These are phyloP conservation scores for Myopa tessellatipennis DNA, from an alignment of 2,888 invertebrate species.

Conservation along the genomic window DNA sequence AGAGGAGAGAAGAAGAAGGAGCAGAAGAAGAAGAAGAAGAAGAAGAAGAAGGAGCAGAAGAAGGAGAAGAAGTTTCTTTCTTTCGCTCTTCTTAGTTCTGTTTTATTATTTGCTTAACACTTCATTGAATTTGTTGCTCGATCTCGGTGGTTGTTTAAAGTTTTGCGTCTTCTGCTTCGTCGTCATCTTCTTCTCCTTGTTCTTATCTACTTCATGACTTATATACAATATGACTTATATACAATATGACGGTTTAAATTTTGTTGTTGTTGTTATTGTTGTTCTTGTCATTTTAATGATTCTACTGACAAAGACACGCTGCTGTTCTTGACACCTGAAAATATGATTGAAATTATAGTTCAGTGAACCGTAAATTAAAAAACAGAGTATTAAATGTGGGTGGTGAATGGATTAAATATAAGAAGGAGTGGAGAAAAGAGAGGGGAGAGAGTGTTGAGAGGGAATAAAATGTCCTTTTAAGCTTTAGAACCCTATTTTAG, in stretches of 20 bases:
- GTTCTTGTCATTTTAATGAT: not conserved
- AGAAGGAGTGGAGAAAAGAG: not conserved
- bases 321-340: constrained; percentile 64
- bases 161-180: not conserved
- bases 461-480: too few species aligned
- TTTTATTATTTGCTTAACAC: constrained; percentile 57
- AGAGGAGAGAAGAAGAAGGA: not conserved
- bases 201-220: not conserved
- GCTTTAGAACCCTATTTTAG: too few species aligned
- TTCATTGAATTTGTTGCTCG: constrained; percentile 56
- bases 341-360: constrained; percentile 62
- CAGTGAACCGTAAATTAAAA: constrained; percentile 60
- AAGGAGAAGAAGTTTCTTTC: too few species aligned
- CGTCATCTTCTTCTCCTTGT: not conserved
- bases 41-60: not conserved
- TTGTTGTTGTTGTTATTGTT: not conserved
- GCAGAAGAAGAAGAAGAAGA: not conserved
- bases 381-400: constrained; percentile 4
- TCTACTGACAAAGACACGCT: constrained; percentile 35
- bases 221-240: not conserved
- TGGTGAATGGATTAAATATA: not conserved
- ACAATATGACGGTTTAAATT: not conserved
- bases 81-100: not conserved
- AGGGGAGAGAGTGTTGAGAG: not conserved
- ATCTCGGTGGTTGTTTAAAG: not conserved